Evolutionary conservation across 2,113 vertebrate species (phyloP).

Genomic region (Rattus norvegicus): GRCr8 NC_086024.1:41414001-41414500

Average conservation of each 20-base stretch:
- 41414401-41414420: background rate
- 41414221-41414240: background rate
- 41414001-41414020: too few relatives aligned
- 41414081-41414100: background rate
- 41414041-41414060: background rate
- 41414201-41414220: background rate
- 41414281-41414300: background rate
- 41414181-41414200: background rate
- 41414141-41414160: background rate
- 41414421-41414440: background rate
- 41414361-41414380: background rate
- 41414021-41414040: too few relatives aligned
- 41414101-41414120: too few relatives aligned
- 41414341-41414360: background rate
- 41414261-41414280: background rate
- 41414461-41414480: background rate
- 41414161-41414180: background rate
- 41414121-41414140: background rate
- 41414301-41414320: background rate
- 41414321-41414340: background rate
- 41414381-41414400: background rate
- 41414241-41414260: background rate
- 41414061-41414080: background rate
- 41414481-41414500: background rate
- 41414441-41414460: background rate